Percentiles rank a stretch among this genome's conserved stretches.
Evolutionary conservation across 2,888 invertebrate species (phyloP).

Genomic region (Lycophotia porphyrea): DNA sequence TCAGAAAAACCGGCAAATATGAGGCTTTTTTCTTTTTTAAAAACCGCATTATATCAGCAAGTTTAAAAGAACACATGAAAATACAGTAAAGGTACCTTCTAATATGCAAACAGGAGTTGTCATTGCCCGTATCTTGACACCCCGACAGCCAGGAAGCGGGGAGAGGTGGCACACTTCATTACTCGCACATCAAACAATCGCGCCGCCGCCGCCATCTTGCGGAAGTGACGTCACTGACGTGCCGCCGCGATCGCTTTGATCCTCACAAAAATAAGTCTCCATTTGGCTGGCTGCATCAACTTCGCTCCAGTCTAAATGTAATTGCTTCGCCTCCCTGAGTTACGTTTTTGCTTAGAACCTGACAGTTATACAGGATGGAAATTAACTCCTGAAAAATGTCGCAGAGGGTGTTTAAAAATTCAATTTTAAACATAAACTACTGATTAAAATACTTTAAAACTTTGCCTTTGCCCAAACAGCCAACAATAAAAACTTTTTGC

Average conservation of each 20-base stretch:
- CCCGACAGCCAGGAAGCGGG: constrained; percentile 85
- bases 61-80: constrained; percentile 45
- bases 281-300: constrained; percentile 73
- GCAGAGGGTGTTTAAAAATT: not conserved
- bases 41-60: not conserved
- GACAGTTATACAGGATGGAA: constrained; percentile 7
- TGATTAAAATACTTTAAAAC: not conserved
- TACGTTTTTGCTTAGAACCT: constrained; percentile 33
- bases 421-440: not conserved
- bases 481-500: not conserved
- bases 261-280: constrained; percentile 85
- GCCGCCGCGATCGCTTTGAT: constrained; percentile 86
- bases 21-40: not conserved
- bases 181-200: constrained; percentile 90
- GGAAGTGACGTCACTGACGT: constrained; percentile 88
- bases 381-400: not conserved
- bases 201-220: constrained; percentile 87
- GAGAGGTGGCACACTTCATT: constrained; percentile 90
- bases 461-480: not conserved
- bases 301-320: constrained; percentile 75
- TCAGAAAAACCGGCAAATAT: not conserved
- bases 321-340: constrained; percentile 72
- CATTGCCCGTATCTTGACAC: constrained; percentile 87
- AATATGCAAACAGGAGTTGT: constrained; percentile 81
- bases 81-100: constrained; percentile 73